Base-by-base conservation (phyloP, 2,888 invertebrate genomes). In the Eubasilissa splendida region DNA sequence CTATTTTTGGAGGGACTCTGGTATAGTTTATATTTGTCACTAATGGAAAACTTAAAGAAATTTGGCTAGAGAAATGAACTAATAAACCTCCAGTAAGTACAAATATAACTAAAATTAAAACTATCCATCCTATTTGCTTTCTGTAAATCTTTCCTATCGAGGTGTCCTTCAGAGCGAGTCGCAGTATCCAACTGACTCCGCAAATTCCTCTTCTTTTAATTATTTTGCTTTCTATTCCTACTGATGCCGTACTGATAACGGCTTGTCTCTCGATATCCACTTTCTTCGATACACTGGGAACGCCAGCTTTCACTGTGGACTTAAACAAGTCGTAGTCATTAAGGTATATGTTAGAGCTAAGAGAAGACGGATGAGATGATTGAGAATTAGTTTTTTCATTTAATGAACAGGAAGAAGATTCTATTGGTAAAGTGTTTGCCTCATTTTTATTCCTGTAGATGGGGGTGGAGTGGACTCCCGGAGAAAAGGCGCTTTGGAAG, bases 81-180 rank as follows among this genome's bases (percentile, higher is more conserved):
- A 91, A 87, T 86, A 83, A 31, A 22, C 71, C 77, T 75, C 81
- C 80, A 12, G 90, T 86, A 86, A 91, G 89, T 87, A 90, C 89
- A 87, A 90, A 90, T 52, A 89, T 87, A 86, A 90, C 87, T 82
- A 91, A 90, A 83, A 90, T 90, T 86, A 91, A 85, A 85, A 91
- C 89, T 89, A 90, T 90, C 86, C 90, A 87, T 87, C 89, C 90
- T 87, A 91, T 89, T 87, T 90, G 90, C 84, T 88, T 90, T 85
- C 89, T 87, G 63, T 84, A 84, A 50, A 82, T 80, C 85, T 89
- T 90, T 84, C 89, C 90, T 63, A 89, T 87, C 80, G 89, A 87
- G 85, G 88, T 89, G 85, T 90, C 89, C 85, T 88, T 88, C 84
- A 89, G 86, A 82, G 89, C 87, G 85, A 90, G 89, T 85, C 89